These are phyloP conservation scores for Diploptera punctata DNA, from an alignment of 2,888 invertebrate species.

Conservation along the genomic window DNA sequence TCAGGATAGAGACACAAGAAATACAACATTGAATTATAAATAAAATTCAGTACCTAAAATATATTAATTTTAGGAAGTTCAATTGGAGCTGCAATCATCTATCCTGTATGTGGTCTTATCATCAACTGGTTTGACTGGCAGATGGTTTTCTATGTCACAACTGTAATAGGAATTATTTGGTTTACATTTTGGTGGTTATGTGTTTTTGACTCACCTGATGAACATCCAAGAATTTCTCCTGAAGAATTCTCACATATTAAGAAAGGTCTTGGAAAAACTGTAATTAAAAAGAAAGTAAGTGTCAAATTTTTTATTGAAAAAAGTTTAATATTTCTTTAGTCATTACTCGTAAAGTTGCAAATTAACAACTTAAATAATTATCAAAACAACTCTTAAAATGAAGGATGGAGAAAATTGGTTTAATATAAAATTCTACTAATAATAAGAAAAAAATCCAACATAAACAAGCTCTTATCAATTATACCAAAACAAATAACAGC, in stretches of 20 bases:
- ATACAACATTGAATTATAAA: too few species aligned
- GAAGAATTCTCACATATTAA: constrained; percentile 66
- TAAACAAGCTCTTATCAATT: too few species aligned
- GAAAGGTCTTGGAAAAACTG: constrained; percentile 59
- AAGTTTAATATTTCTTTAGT: background rate
- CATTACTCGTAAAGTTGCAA: background rate
- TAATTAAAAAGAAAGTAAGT: constrained; percentile 51
- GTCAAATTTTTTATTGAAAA: too few species aligned
- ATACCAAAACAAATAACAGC: too few species aligned
- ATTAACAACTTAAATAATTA: background rate
- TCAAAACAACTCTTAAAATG: background rate
- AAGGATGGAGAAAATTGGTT: too few species aligned
- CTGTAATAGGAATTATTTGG: constrained; percentile 68
- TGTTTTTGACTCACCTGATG: constrained; percentile 67
- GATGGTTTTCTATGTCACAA: constrained; percentile 71
- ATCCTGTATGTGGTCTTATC: constrained; percentile 72
- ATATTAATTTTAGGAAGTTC: constrained; percentile 61
- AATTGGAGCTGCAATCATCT: constrained; percentile 69
- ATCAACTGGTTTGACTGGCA: constrained; percentile 72
- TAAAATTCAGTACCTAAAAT: too few species aligned
- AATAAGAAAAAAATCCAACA: too few species aligned
- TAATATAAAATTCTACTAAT: too few species aligned
- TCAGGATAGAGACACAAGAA: too few species aligned
- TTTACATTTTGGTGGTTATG: constrained; percentile 66
- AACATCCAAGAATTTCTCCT: constrained; percentile 68